Base-by-base conservation (phyloP, 2,888 invertebrate species). In the Quadroppia sp. region DNA sequence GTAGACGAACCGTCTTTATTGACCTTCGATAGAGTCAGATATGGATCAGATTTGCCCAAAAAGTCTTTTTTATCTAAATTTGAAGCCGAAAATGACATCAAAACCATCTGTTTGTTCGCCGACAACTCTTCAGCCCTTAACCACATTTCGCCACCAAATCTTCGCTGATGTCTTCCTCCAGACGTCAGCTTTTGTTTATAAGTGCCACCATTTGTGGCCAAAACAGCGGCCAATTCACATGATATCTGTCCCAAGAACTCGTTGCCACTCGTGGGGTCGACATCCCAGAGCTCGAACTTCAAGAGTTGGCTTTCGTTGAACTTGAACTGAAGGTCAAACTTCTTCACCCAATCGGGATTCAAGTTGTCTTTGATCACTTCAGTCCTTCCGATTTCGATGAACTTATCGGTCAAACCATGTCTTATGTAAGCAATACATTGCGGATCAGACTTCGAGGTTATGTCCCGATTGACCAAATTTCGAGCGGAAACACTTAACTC, bases 261-360 rank as follows among this genome's bases (percentile, higher is more conserved):
- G 77, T 84, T 77, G 45, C 76, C 76, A 28, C 71, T 70, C 23
- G 45, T 30, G 50, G 78, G 75, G 30, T 75, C 69, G 11, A 59
- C 64, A 28, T 77, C 78, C 73, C 76, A 82, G 79, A 85, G 81
- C 76, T 84, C 84, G 80, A 87, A 85, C 78, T 82, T 82, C 45
- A 87, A 79, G 32, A 83, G 80, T 80, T 87, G 87, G 71, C 85
- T 84, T 77, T 86, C 84, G 78, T 87, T 86, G 82, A 87, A 87
- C 73, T 82, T 83, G 79, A 86, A 87, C 45, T 84, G 83, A 53
- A 86, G 78, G 30, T 83, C 80, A 78, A 87, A 83, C 79, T 85
- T 85, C 30, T 81, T 85, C 1, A 84, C 84, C 83, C 87, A 86
- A 77, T 85, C 83, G 9, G 86, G 85, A 79, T 84, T 83, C 40